Evolutionary conservation across 2,888 invertebrate species (phyloP).

Genomic region (Harpalus rufipes): DNA sequence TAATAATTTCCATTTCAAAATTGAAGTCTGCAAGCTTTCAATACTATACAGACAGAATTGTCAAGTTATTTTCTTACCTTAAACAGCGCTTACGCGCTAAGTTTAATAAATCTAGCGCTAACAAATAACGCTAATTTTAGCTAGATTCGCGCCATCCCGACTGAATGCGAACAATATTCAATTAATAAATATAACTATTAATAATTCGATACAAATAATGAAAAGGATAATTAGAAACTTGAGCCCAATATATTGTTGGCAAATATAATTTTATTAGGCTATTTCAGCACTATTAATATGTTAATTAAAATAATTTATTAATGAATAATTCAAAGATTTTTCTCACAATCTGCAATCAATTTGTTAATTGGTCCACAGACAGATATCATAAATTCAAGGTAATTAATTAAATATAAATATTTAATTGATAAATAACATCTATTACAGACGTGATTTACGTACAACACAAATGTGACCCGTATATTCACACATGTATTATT

Average conservation of each 20-base stretch:
- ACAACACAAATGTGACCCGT: background rate
- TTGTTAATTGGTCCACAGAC: constrained; percentile 11
- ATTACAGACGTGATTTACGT: background rate
- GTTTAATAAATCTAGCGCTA: no score
- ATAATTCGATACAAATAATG: no score
- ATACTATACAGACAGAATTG: no score
- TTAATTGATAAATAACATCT: constrained; percentile 7
- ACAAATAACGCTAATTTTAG: no score
- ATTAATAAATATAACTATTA: no score
- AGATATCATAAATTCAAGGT: constrained; percentile 10
- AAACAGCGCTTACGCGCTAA: no score
- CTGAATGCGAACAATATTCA: no score
- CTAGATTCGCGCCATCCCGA: no score
- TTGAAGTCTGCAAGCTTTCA: no score
- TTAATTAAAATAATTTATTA: constrained; percentile 19
- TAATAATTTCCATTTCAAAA: no score
- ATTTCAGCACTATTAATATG: constrained; percentile 14
- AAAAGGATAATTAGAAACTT: no score
- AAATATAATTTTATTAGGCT: background rate
- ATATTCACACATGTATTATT: background rate
- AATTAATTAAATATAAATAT: constrained; percentile 13
- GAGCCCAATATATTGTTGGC: background rate
- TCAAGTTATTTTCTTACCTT: no score
- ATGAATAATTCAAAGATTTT: background rate
- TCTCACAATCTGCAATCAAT: constrained; percentile 8